Conservation (phyloP, 2,113 vertebrate species). For the Pluvianellus socialis region DNA sequence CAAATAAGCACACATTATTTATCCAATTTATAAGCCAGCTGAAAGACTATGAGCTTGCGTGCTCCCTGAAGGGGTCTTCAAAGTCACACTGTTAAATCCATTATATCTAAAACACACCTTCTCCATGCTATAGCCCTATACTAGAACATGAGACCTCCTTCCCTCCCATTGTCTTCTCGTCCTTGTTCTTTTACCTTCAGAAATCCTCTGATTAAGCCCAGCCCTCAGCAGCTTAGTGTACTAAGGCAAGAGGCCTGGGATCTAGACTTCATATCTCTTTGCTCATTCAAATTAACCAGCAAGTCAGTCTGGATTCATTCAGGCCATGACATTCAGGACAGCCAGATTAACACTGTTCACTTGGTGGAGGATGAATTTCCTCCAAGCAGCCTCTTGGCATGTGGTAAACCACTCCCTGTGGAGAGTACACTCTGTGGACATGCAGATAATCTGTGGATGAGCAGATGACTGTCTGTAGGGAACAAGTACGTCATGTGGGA, state of each 20-base stretch:
- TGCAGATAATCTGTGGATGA: neutral
- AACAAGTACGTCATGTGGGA: neutral
- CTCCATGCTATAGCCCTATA: neutral
- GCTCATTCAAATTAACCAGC: neutral
- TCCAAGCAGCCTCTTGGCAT: accelerated
- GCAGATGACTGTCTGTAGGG: neutral
- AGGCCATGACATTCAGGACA: neutral
- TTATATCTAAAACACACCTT: neutral
- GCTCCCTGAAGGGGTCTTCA: neutral
- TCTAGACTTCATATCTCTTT: neutral
- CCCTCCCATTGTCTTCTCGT: neutral
- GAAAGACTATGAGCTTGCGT: neutral
- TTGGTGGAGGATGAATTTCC: neutral
- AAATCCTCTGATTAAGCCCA: neutral
- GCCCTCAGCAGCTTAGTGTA: neutral
- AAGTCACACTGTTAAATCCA: neutral
- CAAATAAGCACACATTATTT: neutral
- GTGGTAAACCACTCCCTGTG: neutral
- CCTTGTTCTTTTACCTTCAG: neutral
- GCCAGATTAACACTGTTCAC: neutral
- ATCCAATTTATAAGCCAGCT: neutral
- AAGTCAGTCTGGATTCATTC: neutral
- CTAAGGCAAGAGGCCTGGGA: neutral
- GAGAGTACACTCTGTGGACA: neutral
- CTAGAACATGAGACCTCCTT: neutral